phyloP scores from a whole-genome alignment of 2,888 invertebrate species.

The Folsomia manolachei region DNA sequence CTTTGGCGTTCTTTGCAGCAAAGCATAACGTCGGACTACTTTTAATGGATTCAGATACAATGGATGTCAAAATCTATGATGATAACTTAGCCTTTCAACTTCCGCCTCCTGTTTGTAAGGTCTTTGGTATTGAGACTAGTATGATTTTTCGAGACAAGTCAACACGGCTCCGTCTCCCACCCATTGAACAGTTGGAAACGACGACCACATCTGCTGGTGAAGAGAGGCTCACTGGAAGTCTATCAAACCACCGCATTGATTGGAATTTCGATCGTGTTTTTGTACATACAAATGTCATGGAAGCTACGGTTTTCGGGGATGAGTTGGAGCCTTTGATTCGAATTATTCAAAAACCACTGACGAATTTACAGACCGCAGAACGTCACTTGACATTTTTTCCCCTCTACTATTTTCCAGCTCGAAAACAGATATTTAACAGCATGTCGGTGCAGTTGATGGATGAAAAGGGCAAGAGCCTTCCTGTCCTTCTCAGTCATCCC shows the following conservation, averaged over 20 bases:
- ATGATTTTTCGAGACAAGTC: not conserved
- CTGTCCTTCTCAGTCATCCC: not conserved
- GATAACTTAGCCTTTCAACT: not conserved
- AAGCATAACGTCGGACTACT: not conserved
- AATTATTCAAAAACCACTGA: not conserved
- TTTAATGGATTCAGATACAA: not conserved
- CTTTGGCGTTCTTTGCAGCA: not conserved
- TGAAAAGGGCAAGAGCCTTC: not conserved
- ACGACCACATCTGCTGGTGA: not conserved
- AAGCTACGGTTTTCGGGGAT: not conserved
- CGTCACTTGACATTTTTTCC: not conserved
- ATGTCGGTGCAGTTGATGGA: not conserved
- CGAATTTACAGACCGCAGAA: not conserved
- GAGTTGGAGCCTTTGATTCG: not conserved
- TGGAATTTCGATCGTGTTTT: not conserved
- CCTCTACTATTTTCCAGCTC: not conserved
- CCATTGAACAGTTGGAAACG: not conserved
- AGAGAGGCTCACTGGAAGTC: not conserved
- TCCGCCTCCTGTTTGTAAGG: not conserved
- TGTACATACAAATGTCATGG: not conserved
- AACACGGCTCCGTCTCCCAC: not conserved
- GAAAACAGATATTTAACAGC: not conserved
- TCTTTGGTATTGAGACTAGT: not conserved
- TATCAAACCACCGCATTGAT: not conserved
- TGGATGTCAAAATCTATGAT: not conserved